Base-by-base conservation (phyloP, 2,888 invertebrate genomes). In the Cephus runcator region DNA sequence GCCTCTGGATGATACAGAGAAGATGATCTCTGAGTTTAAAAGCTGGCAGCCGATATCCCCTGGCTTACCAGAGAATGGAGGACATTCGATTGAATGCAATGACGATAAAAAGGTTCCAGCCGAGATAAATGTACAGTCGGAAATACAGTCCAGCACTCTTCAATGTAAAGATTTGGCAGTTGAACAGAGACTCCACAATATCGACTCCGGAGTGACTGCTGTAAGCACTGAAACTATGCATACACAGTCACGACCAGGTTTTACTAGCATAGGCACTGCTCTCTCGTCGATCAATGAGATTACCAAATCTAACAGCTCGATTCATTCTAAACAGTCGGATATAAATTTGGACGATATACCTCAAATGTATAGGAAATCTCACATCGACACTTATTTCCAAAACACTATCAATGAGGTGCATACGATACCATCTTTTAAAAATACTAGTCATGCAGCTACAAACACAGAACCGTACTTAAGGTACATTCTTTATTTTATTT, bases 1-100 rank as follows among this genome's bases (percentile, higher is more conserved):
- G 33, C 84, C 83, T 12, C 79, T 84, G 30, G 84, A 86, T 15
- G 86, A 87, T 73, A 84, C 85, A 12, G 86, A 86, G 31, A 87
- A 84, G 79, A 83, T 88, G 69, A 85, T 88, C 36, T 80, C 85
- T 30, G 86, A 85, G n/a, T 88, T 87, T 69, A 89, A 88, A 80
- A 77, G 81, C 0, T 89, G 88, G 88, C 85, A 85, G 9, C 82
- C 84, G 36, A 83, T 56, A 56, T 56, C 23, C 56, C 23, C 56
- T 56, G 56, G 56, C 2, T 56, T 56, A 56, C 56, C 9, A 23
- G 56, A 56, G 56, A 56, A 23, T 56, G 56, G 23, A 23, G 56
- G 56, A 56, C 23, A 56, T 23, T 56, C 56, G 56, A 56, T 56
- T 23, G 56, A 56, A 9, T 56, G 56, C 56, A 56, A 15, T 23